phyloP scores from a whole-genome alignment of 2,113 vertebrate genomes.

The Spilogale gracilis region DNA sequence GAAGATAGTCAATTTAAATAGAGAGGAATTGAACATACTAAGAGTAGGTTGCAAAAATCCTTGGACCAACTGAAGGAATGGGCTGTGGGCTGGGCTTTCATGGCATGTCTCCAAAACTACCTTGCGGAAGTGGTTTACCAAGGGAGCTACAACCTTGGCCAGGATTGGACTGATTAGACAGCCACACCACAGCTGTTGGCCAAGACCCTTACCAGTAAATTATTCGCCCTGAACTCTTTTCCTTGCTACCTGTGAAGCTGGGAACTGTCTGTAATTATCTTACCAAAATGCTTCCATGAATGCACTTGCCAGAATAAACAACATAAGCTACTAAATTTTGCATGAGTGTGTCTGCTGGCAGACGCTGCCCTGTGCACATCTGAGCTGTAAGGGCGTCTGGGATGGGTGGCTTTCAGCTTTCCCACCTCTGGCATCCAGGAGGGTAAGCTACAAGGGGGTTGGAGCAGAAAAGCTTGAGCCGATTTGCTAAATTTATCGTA shows the following conservation, averaged over 20 bases:
- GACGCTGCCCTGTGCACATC: neutral
- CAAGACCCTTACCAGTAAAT: neutral
- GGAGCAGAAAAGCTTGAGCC: neutral
- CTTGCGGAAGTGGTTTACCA: neutral
- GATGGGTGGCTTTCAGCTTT: neutral
- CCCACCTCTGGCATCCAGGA: neutral
- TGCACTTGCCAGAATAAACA: neutral
- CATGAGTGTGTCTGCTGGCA: neutral
- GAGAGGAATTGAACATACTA: neutral
- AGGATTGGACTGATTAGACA: neutral
- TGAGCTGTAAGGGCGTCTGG: neutral
- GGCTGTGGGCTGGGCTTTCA: neutral
- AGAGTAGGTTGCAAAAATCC: neutral
- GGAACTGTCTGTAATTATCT: neutral
- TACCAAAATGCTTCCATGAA: neutral
- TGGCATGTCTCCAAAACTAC: neutral
- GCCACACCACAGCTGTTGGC: no score
- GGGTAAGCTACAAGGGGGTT: neutral
- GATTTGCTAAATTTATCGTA: neutral
- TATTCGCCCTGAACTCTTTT: neutral
- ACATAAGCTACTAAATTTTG: neutral
- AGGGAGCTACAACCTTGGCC: neutral
- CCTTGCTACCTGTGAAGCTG: neutral
- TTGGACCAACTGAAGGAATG: neutral
- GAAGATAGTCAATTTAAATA: neutral